Evolutionary conservation across 2,888 invertebrate genomes (phyloP).

Genomic region (Theretra japonica): DNA sequence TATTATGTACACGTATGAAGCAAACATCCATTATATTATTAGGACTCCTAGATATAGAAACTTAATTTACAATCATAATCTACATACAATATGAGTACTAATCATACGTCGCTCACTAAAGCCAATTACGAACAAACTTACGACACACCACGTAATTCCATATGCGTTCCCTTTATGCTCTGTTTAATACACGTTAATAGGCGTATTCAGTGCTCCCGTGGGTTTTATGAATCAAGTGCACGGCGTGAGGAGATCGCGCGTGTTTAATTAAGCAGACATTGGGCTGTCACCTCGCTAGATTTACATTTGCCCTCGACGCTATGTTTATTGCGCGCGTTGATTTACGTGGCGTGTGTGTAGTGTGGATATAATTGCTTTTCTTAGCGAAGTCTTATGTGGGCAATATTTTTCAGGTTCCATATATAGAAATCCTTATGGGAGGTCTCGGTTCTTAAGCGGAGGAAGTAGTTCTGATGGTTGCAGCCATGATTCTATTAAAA

Average conservation of each 20-base stretch:
- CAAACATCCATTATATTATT: no score
- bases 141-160: not conserved
- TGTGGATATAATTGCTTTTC: slow-evolving; percentile 9
- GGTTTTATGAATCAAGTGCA: slow-evolving; percentile 43
- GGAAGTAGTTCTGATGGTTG: no score
- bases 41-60: no score
- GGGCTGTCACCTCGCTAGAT: slow-evolving; percentile 37
- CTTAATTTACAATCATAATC: no score
- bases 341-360: not conserved
- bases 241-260: not conserved
- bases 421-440: no score
- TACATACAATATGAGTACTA: no score
- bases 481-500: no score
- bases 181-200: slow-evolving; percentile 24
- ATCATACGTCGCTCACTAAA: not conserved
- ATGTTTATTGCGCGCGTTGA: slow-evolving; percentile 29
- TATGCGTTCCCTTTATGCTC: not conserved
- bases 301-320: slow-evolving; percentile 34
- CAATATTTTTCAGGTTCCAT: no score
- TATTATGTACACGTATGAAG: no score
- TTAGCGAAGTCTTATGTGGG: not conserved
- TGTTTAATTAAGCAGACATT: slow-evolving; percentile 48
- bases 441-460: no score
- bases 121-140: not conserved
- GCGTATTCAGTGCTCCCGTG: slow-evolving; percentile 27